Percentiles rank a stretch among this genome's conserved stretches.
Evolutionary conservation across 30 jellyfish, hydroid and myxozoan species (phyloP).

Genomic region (Aurelia sp.): DNA sequence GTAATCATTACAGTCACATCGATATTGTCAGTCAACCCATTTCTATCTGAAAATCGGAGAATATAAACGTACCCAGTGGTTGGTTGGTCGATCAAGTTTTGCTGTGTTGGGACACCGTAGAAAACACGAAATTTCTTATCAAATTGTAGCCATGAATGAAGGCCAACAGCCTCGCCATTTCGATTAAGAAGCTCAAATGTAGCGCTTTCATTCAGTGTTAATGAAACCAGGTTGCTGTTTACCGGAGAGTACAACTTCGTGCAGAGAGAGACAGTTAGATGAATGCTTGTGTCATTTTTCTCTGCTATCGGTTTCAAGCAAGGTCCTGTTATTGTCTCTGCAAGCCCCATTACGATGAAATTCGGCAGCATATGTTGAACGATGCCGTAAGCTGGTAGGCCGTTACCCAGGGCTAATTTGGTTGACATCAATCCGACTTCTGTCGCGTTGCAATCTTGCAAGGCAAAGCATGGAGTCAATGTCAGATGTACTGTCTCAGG

Average conservation of each 20-base stretch:
- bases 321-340: slow-evolving; percentile 6
- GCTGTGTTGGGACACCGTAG: slow-evolving; percentile 82
- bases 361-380: slow-evolving; percentile 35
- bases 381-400: slow-evolving; percentile 36
- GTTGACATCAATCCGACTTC: background rate
- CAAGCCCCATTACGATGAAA: slow-evolving; percentile 9
- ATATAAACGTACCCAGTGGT: slow-evolving; percentile 62
- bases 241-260: slow-evolving; percentile 27
- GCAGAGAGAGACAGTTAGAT: slow-evolving; percentile 49
- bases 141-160: slow-evolving; percentile 85
- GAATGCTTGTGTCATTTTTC: background rate
- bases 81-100: slow-evolving; percentile 55
- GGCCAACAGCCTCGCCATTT: background rate
- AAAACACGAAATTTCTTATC: slow-evolving; percentile 29
- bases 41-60: slow-evolving; percentile 19
- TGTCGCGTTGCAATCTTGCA: slow-evolving; percentile 27
- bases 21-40: background rate
- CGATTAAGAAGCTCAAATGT: slow-evolving; percentile 18
- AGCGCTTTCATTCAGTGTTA: background rate
- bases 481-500: slow-evolving; percentile 39
- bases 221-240: background rate
- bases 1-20: slow-evolving; percentile 23
- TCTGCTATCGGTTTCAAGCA: background rate
- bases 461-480: slow-evolving; percentile 47
- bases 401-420: slow-evolving; percentile 7